Evolutionary conservation across 1,140 invertebrate genomes (phyloP), one percentile per base, ranked within the genome.

Genomic region (Procambarus virginalis): DNA sequence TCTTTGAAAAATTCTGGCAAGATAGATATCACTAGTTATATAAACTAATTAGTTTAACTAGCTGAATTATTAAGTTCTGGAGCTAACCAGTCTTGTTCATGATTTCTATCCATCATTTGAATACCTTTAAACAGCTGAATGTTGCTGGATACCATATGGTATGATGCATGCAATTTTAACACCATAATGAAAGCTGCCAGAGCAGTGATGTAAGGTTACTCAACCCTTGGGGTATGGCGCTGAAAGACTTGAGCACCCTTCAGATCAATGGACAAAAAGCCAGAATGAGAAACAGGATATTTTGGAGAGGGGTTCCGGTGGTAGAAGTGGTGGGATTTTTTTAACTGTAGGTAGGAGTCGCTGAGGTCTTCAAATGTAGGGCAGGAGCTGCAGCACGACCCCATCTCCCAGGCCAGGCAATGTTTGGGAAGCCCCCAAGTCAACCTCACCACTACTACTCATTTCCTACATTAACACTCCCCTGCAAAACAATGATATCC

Each of bases 301-400:
- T 77, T 75, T 34, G 22, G 8, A 73, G 70, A 46, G 88, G 60
- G 55, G 22, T 14, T 51, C 14, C 48, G 73, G 17, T 86, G 76
- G 51, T 55, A 55, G 34, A 34, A 34, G 55, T 77, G 81, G 78
- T 86, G 76, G n/a, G 55, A 75, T 81, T 88, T 88, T 49, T 45
- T 60, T 10, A 46, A 64, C 17, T 49, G 88, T 81, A 76, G 78
- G 51, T 76, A n/a, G 73, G 80, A 81, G 6, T 68, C 81, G 20
- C 68, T 60, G 22, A 68, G 34, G 75, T 89, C 88, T 58, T 89
- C 86, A 60, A 48, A 22, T 17, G 81, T 76, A 60, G 80, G 10
- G 20, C 82, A 60, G n/a, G 73, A 55, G 88, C 81, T 89, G 88
- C 81, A 89, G 76, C 79, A 82, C 8, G 88, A 84, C 51, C 88